phyloP scores from a whole-genome alignment of 2,888 invertebrate species.

The Sipha maydis region DNA sequence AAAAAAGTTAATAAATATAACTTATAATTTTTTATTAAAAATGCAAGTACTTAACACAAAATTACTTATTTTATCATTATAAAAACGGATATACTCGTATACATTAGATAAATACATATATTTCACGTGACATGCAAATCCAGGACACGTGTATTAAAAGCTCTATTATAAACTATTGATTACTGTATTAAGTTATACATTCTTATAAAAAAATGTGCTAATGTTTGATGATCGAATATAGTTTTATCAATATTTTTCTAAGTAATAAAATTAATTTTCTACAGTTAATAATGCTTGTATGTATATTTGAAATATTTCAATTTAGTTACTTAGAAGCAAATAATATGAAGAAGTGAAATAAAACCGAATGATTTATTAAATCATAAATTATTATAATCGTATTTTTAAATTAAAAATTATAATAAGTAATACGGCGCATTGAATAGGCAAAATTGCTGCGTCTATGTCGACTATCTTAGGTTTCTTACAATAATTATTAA shows the following conservation, averaged over 20 bases:
- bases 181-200: background rate
- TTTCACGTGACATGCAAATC: too few species aligned
- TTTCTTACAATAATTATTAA: background rate
- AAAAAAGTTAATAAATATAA: too few species aligned
- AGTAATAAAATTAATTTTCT: too few species aligned
- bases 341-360: background rate
- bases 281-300: background rate
- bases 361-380: background rate
- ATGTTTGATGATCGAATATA: too few species aligned
- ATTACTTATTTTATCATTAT: too few species aligned
- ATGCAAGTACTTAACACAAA: too few species aligned
- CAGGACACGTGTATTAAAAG: too few species aligned
- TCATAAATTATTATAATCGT: too few species aligned
- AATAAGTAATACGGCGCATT: constrained; percentile 19
- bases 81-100: too few species aligned
- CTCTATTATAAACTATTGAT: background rate
- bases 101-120: too few species aligned
- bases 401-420: background rate
- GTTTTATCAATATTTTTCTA: too few species aligned
- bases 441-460: constrained; percentile 25
- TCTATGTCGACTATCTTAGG: background rate
- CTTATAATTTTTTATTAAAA: too few species aligned
- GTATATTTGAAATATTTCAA: background rate
- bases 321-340: background rate
- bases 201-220: background rate